Evolutionary conservation across 2,797 vertebrate genomes (phyloP), one percentile per base, ranked within the genome.

Genomic region (Phyllotis vaccarum): DNA sequence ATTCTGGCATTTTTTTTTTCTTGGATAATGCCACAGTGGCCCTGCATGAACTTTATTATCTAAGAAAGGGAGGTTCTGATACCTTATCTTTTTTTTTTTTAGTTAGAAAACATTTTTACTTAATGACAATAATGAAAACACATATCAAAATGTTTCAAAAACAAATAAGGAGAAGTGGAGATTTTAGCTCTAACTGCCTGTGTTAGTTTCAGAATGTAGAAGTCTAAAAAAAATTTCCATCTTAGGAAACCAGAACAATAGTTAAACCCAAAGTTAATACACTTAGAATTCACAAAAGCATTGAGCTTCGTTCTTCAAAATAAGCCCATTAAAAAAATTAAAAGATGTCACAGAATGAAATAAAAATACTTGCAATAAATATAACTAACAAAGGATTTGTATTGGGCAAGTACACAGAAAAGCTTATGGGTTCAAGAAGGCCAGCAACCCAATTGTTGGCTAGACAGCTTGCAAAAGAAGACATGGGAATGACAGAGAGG

Each of bases 141-240:
- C 17, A 21, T 76, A 75, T 82, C 22, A 88, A 91, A 95, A 93
- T 86, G 17, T 92, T n/a, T 85, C 83, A 62, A 37, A 52, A 79
- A 40, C 11, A 83, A 89, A 31, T 79, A 54, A 79, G 22, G 34
- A 56, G 62, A 11, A 76, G 43, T 40, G 6, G 16, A 64, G 89
- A 86, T 27, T 68, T n/a, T 37, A 86, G 46, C 64, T 52, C 52
- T 68, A 86, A 49, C 64, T 24, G 31, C 64, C 21, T 86, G 11
- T 68, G 12, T 66, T 68, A 54, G 70, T 72, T 37, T 72, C 37
- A 37, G 43, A 86, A 54, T 16, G 37, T 54, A 3, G 54, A 70
- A 86, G 21, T 70, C 83, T 86, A 86, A 68, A 70, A 52, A 54
- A 22, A 54, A 86, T 70, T 70, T 6, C 34, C 21, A 52, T 52